phyloP scores from a whole-genome alignment of 2,797 vertebrate species.

The Esox masquinongy region DNA sequence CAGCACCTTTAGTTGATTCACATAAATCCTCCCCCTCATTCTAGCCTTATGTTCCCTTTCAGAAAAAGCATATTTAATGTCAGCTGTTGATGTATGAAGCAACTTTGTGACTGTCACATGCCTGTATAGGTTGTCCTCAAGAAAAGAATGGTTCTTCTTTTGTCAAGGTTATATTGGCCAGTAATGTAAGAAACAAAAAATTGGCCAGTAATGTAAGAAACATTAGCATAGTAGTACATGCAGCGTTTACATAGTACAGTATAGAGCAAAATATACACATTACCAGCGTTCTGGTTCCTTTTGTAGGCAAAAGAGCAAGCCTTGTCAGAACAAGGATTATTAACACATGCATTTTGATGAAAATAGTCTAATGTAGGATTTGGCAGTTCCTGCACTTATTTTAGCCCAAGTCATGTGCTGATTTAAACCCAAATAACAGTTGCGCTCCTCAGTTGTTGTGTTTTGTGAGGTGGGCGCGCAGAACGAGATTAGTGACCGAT shows the following conservation, averaged over 20 bases:
- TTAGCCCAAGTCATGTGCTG: no score
- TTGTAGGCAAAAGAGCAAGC: no score
- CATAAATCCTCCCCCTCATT: background rate
- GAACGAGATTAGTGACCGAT: no score
- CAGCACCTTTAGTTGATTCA: background rate
- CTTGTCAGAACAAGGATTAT: no score
- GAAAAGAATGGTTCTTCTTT: background rate
- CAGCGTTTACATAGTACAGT: background rate
- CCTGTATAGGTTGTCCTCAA: background rate
- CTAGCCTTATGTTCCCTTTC: background rate
- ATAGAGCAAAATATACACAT: no score
- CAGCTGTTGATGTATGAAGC: constrained; percentile 10
- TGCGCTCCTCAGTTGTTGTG: no score
- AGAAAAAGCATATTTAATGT: background rate
- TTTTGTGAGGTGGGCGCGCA: no score
- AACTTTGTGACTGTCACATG: background rate
- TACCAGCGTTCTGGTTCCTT: no score
- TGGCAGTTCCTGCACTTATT: no score
- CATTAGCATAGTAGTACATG: background rate
- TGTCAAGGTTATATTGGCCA: background rate
- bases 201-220: background rate
- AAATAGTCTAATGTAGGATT: no score
- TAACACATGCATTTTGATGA: no score
- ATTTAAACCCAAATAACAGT: no score
- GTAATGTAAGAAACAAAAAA: background rate